A percentile compares a stretch with the other conserved stretches of the same genome.
Conservation (phyloP, 2,113 vertebrate species). For the Eonycteris spelaea region DNA sequence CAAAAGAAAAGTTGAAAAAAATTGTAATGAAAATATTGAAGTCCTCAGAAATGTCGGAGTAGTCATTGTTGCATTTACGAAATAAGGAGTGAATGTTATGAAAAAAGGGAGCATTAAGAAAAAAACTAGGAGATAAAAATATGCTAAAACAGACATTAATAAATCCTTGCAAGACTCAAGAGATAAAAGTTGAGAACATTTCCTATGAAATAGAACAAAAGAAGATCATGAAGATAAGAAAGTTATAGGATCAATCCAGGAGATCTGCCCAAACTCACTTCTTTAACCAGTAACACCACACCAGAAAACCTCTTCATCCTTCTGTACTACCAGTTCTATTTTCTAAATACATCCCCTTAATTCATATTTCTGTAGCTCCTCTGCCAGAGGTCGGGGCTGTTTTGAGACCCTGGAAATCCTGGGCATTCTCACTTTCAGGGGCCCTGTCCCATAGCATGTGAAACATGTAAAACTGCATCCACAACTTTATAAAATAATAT, state of each 20-base stretch:
- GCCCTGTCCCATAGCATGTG: background rate
- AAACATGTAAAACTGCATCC: background rate
- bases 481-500: background rate
- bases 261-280: background rate
- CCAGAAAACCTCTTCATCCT: background rate
- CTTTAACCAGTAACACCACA: background rate
- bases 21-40: background rate
- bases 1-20: background rate
- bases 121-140: background rate
- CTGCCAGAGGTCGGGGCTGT: background rate
- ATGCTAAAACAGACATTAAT: background rate
- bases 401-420: background rate
- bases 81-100: background rate
- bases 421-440: background rate
- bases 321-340: background rate
- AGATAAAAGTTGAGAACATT: background rate
- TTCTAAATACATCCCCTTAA: background rate
- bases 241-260: background rate
- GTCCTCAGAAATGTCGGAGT: background rate
- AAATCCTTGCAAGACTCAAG: background rate
- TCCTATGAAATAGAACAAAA: background rate
- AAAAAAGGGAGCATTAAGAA: background rate
- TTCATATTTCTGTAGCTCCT: background rate
- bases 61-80: background rate
- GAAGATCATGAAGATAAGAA: background rate